Base-by-base conservation (phyloP, 2,888 invertebrate species). In the Heteromurus nitidus region DNA sequence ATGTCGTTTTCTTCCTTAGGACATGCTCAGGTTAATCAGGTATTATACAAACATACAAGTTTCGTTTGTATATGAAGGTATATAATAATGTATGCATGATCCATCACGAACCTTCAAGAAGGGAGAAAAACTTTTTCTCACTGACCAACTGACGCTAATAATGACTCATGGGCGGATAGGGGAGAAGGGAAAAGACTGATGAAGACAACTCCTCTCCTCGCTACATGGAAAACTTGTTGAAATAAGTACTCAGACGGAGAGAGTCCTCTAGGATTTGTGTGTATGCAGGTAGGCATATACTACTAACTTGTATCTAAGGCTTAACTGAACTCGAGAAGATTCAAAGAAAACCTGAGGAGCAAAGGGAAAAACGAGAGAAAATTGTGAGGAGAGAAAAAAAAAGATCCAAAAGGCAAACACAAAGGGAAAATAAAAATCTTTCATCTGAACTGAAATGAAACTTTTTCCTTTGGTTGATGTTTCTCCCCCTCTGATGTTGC, bases 401-500 rank as follows among this genome's bases (percentile, higher is more conserved):
- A 24, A 20, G 50, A 50, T 65, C 64, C 26, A 18, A 31, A 64
- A 74, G 36, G 65, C 42, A 74, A 74, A 74, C 62, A 47, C 30
- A 53, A 31, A 68, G 55, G 28, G 26, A 22, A 58, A 62, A 73
- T 31, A 65, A 53, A 55, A 74, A 53, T 65, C 50, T 18, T 64
- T 53, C 53, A 74, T 36, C 24, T 20, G 26, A 64, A 65, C 24
- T 20, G 26, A 64, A 65, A 64, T 64, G 74, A 74, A 74, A 36
- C 64, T 30, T 65, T 28, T 11, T 42, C 18, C 36, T 64, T 36
- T 64, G 9, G n/a, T 60, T n/a, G 26, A 22, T 22, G 13, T 58
- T 13, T 26, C 7, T 9, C 24, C 5, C 9, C 58, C 3, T 64
- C 36, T 58, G 50, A 50, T 50, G 50, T 50, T 50, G 50, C 50